These are phyloP conservation scores for Amphiprion ocellaris DNA, from an alignment of 2,113 vertebrate species.

Conservation along the genomic window DNA sequence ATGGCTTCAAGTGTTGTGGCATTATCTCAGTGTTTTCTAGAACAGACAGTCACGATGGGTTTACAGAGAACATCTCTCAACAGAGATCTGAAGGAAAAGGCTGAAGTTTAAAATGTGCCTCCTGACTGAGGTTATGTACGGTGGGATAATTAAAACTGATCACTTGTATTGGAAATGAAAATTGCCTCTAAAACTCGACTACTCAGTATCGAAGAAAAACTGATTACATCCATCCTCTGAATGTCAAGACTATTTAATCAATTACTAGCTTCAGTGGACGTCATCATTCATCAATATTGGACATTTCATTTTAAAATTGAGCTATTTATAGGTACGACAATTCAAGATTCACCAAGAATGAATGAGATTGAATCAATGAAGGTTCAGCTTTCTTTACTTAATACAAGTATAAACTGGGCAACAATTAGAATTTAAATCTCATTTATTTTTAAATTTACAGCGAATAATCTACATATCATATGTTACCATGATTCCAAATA, in stretches of 20 bases:
- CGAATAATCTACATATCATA: neutral
- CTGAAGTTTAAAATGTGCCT: conserved; percentile 22
- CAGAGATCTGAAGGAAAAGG: neutral
- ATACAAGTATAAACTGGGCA: neutral
- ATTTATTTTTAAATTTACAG: neutral
- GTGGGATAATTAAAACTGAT: neutral
- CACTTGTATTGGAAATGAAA: neutral
- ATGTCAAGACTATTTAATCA: conserved; percentile 9
- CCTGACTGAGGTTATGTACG: neutral
- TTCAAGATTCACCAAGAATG: neutral
- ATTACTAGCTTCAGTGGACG: conserved; percentile 11
- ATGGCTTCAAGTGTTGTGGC: conserved; percentile 86
- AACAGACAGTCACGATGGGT: conserved; percentile 45
- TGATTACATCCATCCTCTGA: neutral
- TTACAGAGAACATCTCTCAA: conserved; percentile 57
- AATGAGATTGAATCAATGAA: conserved; percentile 5
- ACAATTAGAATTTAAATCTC: neutral
- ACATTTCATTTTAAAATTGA: neutral
- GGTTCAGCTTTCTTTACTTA: conserved; percentile 1
- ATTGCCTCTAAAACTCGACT: conserved; percentile 1
- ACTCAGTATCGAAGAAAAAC: neutral
- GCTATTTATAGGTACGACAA: neutral
- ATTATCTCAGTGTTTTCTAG: conserved; percentile 60
- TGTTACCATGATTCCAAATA: neutral
- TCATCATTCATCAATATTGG: neutral